Conservation (phyloP, 2,888 invertebrate genomes). For the Ethmia dodecea region DNA sequence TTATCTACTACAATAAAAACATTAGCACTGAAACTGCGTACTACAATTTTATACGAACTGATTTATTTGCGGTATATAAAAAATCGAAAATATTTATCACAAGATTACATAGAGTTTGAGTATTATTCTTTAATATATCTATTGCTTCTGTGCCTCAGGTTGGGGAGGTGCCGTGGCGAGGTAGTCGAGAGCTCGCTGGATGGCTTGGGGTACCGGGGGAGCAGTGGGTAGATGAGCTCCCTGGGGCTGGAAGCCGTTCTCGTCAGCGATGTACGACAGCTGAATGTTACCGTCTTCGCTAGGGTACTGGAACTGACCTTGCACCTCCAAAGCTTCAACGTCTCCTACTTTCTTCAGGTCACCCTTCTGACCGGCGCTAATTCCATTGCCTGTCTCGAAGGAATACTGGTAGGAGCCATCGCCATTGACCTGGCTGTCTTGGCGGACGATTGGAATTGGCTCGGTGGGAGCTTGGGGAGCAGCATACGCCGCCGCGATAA, state of each 20-base stretch:
- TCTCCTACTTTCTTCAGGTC: slow-evolving; percentile 78
- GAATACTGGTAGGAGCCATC: slow-evolving; percentile 80
- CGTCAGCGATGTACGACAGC: slow-evolving; percentile 82
- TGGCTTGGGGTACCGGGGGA: slow-evolving; percentile 84
- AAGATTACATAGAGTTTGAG: slow-evolving; percentile 29
- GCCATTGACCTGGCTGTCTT: slow-evolving; percentile 76
- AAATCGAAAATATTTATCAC: slow-evolving; percentile 35
- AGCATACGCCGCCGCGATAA: slow-evolving; percentile 51
- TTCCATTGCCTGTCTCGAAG: slow-evolving; percentile 83
- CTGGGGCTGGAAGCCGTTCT: slow-evolving; percentile 83
- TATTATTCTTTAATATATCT: slow-evolving; percentile 21
- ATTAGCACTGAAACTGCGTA: too few relatives aligned
- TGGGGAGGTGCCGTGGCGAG: slow-evolving; percentile 79
- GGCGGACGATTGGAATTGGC: slow-evolving; percentile 74
- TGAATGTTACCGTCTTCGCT: slow-evolving; percentile 81
- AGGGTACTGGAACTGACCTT: slow-evolving; percentile 82
- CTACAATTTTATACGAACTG: too few relatives aligned
- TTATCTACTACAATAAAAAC: too few relatives aligned
- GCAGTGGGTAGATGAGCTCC: slow-evolving; percentile 81
- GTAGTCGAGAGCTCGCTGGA: slow-evolving; percentile 81
- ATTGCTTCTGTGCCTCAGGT: slow-evolving; percentile 25
- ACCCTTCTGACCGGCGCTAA: slow-evolving; percentile 78
- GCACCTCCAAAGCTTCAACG: slow-evolving; percentile 73
- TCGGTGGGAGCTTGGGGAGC: slow-evolving; percentile 60
- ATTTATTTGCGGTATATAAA: too few relatives aligned